Base-by-base conservation (phyloP, 2,797 vertebrate genomes). In the Lindbergichthys nudifrons region DNA sequence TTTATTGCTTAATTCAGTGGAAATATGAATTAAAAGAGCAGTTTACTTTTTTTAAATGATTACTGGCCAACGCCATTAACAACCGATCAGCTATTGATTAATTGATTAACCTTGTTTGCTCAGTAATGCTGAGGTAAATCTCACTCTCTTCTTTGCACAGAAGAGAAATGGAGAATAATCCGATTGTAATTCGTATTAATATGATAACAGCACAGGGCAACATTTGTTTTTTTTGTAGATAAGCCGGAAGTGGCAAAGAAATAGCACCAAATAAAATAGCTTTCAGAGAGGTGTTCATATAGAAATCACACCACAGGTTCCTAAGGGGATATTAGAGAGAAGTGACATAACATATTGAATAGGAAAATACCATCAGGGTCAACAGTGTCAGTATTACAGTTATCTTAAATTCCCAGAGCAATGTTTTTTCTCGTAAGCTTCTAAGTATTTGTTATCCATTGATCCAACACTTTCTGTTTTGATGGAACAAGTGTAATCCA, bases 351-450 rank as follows among this genome's bases (percentile, higher is more conserved):
- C 62, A 45, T 0, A 21, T 70, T 51, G 53, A 72, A 60, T 56
- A 26, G 57, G 54, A 64, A 75, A 72, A 59, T 12, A 66, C 39
- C 79, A 84, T 23, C 63, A 81, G 73, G 84, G 76, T 87, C 84
- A 80, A 46, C 80, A 62, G 52, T 70, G 75, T 61, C 79, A 83
- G 15, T 45, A 52, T 59, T 73, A 79, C 77, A 75, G 75, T 68
- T 67, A 72, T 11, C 36, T 1, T 3, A 36, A 14, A 62, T 13
- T 70, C 36, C 21, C 8, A 52, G 0, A 42, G 14, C 6, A 21
- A 10, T 16, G 9, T 2, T 26, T 6, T 2, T 26, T 32, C 11
- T 16, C 14, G 7, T 30, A 5, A 10, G 4, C 5, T 19, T 6
- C 16, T 36, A 36, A 7, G 32, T 36, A 36, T 30, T 42, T 46